Evolutionary conservation across 1,140 invertebrate species (phyloP).

Genomic region (Drosophila willistoni): DNA sequence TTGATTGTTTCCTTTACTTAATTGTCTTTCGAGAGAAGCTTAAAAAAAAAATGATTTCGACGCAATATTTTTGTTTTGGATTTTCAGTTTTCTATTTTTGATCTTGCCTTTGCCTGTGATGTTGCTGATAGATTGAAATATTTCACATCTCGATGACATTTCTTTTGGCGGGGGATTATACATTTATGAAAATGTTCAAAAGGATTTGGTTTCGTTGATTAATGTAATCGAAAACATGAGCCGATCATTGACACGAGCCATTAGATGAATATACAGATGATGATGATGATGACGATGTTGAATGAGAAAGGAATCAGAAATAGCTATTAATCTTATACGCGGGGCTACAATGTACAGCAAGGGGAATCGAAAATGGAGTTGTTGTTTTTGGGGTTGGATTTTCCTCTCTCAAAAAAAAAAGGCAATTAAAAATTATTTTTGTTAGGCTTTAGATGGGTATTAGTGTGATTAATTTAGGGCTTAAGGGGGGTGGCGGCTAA

Average conservation of each 20-base stretch:
- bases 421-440: conserved; percentile 47
- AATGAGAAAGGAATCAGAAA: conserved; percentile 33
- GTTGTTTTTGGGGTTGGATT: conserved; percentile 7
- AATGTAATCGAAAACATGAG: conserved; percentile 61
- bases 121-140: conserved; percentile 57
- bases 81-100: conserved; percentile 53
- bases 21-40: conserved; percentile 45
- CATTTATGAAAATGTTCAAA: conserved; percentile 73
- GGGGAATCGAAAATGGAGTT: background rate
- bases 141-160: conserved; percentile 52
- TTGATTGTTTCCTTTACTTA: conserved; percentile 37
- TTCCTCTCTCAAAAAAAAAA: conserved; percentile 15
- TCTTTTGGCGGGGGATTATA: conserved; percentile 45
- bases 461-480: conserved; percentile 25
- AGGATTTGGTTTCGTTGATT: conserved; percentile 64
- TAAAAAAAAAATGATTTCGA: conserved; percentile 19
- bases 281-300: conserved; percentile 30
- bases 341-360: conserved; percentile 7
- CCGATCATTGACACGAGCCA: conserved; percentile 67
- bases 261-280: conserved; percentile 31
- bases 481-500: background rate
- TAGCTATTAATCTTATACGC: conserved; percentile 53
- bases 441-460: conserved; percentile 34
- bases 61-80: conserved; percentile 35
- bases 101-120: conserved; percentile 37